Percentiles rank a stretch among this genome's conserved stretches.
Conservation (phyloP, 2,797 vertebrate species). For the Monodelphis domestica region DNA sequence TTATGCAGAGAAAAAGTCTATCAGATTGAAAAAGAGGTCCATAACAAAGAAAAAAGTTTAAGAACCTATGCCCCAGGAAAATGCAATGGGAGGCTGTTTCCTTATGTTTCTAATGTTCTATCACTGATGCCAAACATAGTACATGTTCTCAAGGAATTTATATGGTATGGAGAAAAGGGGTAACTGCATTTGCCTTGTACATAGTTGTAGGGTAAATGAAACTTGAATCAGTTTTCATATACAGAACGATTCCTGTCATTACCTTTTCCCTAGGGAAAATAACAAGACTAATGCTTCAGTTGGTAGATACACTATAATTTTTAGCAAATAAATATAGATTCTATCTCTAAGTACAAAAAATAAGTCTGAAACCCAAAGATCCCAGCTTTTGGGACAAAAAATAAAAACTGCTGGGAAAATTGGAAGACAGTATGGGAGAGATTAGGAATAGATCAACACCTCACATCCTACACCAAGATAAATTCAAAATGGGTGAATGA, state of each 20-base stretch:
- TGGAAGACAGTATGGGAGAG: too few relatives aligned
- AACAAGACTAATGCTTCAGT: not conserved
- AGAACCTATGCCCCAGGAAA: not conserved
- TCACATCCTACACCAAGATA: too few relatives aligned
- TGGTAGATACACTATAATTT: constrained; percentile 44
- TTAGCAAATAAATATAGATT: not conserved
- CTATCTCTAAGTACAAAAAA: not conserved
- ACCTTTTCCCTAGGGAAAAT: constrained; percentile 46
- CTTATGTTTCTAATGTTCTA: not conserved
- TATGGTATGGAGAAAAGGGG: not conserved
- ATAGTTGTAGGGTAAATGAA: constrained; percentile 36
- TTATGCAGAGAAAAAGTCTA: not conserved
- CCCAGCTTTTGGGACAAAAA: too few relatives aligned
- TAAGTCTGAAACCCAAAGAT: too few relatives aligned
- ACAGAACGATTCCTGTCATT: constrained; percentile 18
- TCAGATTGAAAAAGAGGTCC: not conserved
- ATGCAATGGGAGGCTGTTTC: not conserved
- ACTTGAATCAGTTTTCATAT: constrained; percentile 28
- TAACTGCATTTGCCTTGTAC: not conserved
- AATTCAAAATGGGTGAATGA: too few relatives aligned
- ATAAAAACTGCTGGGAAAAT: too few relatives aligned
- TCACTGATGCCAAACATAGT: not conserved
- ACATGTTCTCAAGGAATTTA: not conserved
- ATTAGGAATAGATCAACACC: too few relatives aligned
- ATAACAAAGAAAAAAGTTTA: not conserved